These are phyloP conservation scores for Ylistrum balloti DNA, from an alignment of 1,140 invertebrate species.

Conservation along the genomic window DNA sequence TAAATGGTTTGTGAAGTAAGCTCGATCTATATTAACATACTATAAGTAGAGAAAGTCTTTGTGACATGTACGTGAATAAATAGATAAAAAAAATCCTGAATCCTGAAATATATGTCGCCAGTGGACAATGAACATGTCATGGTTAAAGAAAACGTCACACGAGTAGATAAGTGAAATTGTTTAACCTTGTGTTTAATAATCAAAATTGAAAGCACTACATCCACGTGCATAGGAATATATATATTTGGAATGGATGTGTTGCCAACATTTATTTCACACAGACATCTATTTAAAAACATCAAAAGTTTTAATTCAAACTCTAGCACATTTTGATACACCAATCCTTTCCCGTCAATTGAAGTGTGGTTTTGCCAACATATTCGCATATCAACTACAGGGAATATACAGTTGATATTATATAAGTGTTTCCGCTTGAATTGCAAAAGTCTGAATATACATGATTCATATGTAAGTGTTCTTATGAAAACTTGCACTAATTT, in stretches of 20 bases:
- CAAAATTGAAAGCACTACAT: background rate
- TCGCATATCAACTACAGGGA: background rate
- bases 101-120: too few species aligned
- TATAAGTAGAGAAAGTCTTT: too few species aligned
- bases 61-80: too few species aligned
- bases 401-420: background rate
- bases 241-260: background rate
- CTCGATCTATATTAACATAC: too few species aligned
- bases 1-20: too few species aligned
- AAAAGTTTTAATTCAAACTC: background rate
- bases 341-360: background rate
- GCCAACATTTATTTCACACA: background rate
- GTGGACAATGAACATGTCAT: too few species aligned
- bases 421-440: constrained; percentile 3
- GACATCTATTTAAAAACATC: background rate
- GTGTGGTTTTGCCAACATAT: background rate
- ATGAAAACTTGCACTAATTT: constrained; percentile 17
- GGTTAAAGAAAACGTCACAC: too few species aligned
- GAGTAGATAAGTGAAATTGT: too few species aligned
- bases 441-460: background rate
- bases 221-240: background rate
- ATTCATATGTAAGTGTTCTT: background rate
- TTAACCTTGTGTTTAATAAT: too few species aligned
- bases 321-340: background rate
- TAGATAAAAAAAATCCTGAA: too few species aligned